These are phyloP conservation scores for Tetramorium alpestre DNA, from an alignment of 1,140 invertebrate species.

Conservation along the genomic window DNA sequence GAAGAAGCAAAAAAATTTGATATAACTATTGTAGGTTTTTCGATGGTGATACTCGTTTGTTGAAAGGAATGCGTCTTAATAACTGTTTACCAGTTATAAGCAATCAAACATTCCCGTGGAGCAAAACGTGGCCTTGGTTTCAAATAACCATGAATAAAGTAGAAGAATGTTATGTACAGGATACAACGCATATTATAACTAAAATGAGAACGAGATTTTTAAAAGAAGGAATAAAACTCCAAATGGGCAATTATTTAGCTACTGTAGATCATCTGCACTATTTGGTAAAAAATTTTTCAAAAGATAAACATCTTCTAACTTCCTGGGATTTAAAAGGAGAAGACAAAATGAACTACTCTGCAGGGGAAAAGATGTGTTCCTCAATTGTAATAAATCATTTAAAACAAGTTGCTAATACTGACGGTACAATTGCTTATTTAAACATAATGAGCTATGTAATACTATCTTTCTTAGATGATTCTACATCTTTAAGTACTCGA, in stretches of 20 bases:
- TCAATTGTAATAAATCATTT: neutral
- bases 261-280: neutral
- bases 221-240: neutral
- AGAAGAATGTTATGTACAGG: slow-evolving; percentile 2
- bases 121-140: neutral
- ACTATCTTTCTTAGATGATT: neutral
- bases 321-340: neutral
- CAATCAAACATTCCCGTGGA: neutral
- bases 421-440: slow-evolving; percentile 7
- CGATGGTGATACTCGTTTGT: neutral
- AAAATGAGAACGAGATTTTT: neutral
- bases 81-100: neutral
- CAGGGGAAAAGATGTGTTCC: neutral
- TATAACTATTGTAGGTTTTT: slow-evolving; percentile 1
- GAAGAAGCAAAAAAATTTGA: slow-evolving; percentile 4
- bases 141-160: neutral
- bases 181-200: slow-evolving; percentile 23
- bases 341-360: slow-evolving; percentile 1
- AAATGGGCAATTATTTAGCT: slow-evolving; percentile 1
- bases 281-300: neutral
- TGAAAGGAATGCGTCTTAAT: slow-evolving; percentile 8
- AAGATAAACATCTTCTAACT: slow-evolving; percentile 8
- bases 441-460: slow-evolving; percentile 1
- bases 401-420: neutral
- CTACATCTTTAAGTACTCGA: neutral